Conservation (phyloP, 2,888 invertebrate species). For the Chloromyia formosa region DNA sequence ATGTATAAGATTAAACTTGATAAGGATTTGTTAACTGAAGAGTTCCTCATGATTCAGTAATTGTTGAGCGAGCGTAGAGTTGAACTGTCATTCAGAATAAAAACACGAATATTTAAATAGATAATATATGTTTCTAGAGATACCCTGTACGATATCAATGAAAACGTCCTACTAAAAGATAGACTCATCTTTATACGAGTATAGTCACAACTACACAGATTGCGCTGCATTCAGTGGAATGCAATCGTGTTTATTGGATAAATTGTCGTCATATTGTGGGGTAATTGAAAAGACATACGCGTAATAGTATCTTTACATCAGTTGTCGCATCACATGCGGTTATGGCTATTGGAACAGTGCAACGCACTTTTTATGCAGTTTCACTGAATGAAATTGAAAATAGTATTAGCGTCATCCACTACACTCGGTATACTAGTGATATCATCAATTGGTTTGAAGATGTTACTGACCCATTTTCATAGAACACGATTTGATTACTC, state of each 20-base stretch:
- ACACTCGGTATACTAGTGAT: not conserved
- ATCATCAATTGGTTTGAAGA: not conserved
- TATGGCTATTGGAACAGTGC: not conserved
- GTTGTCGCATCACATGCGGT: not conserved
- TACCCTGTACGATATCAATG: too few species aligned
- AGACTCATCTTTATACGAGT: too few species aligned
- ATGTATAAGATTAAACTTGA: too few species aligned
- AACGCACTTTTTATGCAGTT: not conserved
- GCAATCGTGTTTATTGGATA: not conserved
- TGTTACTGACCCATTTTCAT: constrained; percentile 6
- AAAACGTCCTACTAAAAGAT: too few species aligned
- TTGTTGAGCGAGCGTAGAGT: too few species aligned
- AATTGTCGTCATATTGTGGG: not conserved
- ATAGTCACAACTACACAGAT: too few species aligned
- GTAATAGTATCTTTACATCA: not conserved
- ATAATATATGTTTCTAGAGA: too few species aligned
- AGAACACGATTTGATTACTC: not conserved
- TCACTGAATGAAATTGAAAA: not conserved
- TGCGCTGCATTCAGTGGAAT: not conserved
- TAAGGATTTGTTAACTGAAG: too few species aligned
- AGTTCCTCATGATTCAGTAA: too few species aligned
- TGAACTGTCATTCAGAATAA: too few species aligned
- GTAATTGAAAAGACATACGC: not conserved
- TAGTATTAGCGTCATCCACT: not conserved
- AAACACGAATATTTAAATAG: too few species aligned